These are phyloP conservation scores for Hyppa rectilinea DNA, from an alignment of 2,888 invertebrate genomes.

Conservation along the genomic window DNA sequence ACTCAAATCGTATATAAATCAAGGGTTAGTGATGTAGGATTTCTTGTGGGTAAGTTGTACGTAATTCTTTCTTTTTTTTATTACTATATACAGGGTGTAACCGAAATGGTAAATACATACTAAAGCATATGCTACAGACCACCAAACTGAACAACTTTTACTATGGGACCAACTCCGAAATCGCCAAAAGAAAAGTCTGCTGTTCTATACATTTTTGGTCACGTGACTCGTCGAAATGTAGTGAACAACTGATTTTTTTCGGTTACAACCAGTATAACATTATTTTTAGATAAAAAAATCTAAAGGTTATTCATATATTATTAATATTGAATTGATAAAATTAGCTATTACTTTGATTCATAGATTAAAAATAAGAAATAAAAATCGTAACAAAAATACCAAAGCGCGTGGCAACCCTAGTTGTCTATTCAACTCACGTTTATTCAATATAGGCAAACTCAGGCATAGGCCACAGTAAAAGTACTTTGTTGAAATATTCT, in stretches of 20 bases:
- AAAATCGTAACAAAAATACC: background rate
- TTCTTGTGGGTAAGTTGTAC: background rate
- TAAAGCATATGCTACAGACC: no score
- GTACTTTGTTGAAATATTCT: constrained; percentile 88
- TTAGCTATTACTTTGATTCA: background rate
- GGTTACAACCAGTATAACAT: no score
- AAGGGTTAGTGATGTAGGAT: no score
- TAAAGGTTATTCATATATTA: background rate
- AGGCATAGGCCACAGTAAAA: constrained; percentile 86
- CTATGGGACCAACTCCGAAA: no score
- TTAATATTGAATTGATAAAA: background rate
- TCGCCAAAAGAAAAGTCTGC: no score
- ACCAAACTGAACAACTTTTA: no score
- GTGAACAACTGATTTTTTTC: no score
- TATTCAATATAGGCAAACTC: constrained; percentile 91
- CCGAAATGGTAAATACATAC: no score
- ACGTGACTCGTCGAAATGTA: no score
- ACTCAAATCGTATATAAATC: background rate
- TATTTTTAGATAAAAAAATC: background rate
- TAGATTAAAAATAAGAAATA: background rate
- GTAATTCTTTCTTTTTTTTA: no score
- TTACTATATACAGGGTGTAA: no score
- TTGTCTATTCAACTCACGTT: constrained; percentile 90
- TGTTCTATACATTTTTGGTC: no score
- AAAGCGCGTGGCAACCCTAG: constrained; percentile 80